These are phyloP conservation scores for Drosophila setifemur DNA, from an alignment of 1,140 invertebrate species.

Conservation along the genomic window DNA sequence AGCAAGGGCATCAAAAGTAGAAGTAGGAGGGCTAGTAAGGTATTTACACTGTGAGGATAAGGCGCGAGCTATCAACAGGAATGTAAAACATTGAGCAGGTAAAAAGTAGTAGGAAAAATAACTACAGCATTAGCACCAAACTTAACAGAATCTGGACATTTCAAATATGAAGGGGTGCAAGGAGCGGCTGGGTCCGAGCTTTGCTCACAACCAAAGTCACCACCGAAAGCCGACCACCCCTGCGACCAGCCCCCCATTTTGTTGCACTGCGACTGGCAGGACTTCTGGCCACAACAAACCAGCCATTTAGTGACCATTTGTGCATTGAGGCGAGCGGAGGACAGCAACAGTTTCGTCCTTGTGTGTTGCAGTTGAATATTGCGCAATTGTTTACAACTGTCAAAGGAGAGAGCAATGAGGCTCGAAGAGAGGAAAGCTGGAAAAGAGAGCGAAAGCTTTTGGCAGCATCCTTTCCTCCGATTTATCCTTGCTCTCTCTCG, in stretches of 20 bases:
- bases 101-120: too few species aligned
- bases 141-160: too few species aligned
- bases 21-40: too few species aligned
- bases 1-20: too few species aligned
- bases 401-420: slow-evolving; percentile 12
- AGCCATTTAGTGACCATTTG: slow-evolving; percentile 57
- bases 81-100: too few species aligned
- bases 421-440: slow-evolving; percentile 24
- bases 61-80: too few species aligned
- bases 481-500: slow-evolving; percentile 6
- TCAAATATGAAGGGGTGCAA: background rate
- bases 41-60: too few species aligned
- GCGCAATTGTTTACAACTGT: slow-evolving; percentile 53
- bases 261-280: slow-evolving; percentile 41
- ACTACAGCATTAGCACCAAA: too few species aligned
- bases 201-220: slow-evolving; percentile 1
- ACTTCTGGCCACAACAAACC: slow-evolving; percentile 37
- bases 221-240: slow-evolving; percentile 1
- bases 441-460: slow-evolving; percentile 25
- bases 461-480: slow-evolving; percentile 40
- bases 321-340: slow-evolving; percentile 45
- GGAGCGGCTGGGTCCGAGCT: background rate
- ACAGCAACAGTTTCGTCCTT: slow-evolving; percentile 33
- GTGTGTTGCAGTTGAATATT: slow-evolving; percentile 51
- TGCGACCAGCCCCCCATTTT: slow-evolving; percentile 8